These are phyloP conservation scores for Hepsetus odoe DNA, from an alignment of 2,113 vertebrate genomes.

Conservation along the genomic window DNA sequence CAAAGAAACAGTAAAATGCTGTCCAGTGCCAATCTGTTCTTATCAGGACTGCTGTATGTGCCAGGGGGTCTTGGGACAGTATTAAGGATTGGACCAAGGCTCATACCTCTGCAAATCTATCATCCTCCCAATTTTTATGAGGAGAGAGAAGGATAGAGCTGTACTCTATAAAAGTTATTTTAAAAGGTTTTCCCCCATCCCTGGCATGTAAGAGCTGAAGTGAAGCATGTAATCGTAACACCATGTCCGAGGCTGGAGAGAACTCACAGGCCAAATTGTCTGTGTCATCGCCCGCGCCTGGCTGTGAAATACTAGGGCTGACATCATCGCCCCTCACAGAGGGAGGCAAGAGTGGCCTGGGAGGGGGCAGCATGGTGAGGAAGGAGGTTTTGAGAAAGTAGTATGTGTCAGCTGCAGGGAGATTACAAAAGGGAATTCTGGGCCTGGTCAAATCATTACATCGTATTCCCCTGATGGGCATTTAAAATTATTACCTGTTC, in stretches of 20 bases:
- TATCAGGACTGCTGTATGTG: constrained; percentile 1
- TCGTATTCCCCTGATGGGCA: constrained; percentile 73
- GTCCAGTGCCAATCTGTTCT: background rate
- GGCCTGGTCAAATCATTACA: constrained; percentile 84
- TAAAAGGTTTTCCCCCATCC: constrained; percentile 73
- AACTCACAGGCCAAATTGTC: constrained; percentile 91
- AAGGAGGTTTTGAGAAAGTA: constrained; percentile 40
- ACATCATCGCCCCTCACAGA: constrained; percentile 72
- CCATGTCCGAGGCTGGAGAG: constrained; percentile 82
- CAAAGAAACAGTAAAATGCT: background rate
- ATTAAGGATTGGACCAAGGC: constrained; percentile 12
- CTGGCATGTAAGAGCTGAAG: constrained; percentile 73
- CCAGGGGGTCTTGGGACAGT: background rate
- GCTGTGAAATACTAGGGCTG: constrained; percentile 83
- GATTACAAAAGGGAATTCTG: constrained; percentile 71
- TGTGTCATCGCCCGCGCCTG: constrained; percentile 84
- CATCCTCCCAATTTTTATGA: constrained; percentile 58
- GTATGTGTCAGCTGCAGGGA: constrained; percentile 26
- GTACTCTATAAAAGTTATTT: constrained; percentile 77
- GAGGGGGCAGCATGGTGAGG: constrained; percentile 37
- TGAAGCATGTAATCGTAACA: constrained; percentile 86
- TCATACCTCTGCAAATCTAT: constrained; percentile 53
- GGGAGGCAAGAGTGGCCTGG: constrained; percentile 59
- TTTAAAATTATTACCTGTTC: constrained; percentile 85
- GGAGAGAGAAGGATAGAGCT: constrained; percentile 68